Percentiles rank a stretch among this genome's conserved stretches.
Evolutionary conservation across 1,140 invertebrate species (phyloP).

Genomic region (Chionoecetes opilio): DNA sequence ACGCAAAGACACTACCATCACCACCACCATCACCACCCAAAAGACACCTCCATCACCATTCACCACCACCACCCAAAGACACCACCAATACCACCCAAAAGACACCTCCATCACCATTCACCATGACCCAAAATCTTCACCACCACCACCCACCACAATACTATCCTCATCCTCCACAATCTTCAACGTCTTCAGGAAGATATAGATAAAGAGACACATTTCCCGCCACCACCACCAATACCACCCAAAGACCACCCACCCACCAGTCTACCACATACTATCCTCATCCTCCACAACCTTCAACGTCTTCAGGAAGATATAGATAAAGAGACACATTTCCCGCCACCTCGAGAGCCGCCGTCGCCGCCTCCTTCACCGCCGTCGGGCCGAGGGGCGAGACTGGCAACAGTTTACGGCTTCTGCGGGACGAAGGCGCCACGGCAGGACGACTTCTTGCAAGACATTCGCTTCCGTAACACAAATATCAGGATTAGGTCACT

Average conservation of each 20-base stretch:
- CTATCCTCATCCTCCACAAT: not conserved
- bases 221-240: not conserved
- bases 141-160: not conserved
- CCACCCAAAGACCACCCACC: not conserved
- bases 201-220: not conserved
- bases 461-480: not conserved
- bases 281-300: not conserved
- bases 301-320: not conserved
- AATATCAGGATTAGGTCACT: not conserved
- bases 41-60: no score
- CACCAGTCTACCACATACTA: no score
- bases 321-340: no score
- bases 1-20: no score
- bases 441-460: not conserved
- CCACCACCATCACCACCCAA: not conserved
- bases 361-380: conserved; percentile 28
- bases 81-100: not conserved
- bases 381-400: not conserved
- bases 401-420: not conserved
- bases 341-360: not conserved
- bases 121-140: not conserved
- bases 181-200: not conserved
- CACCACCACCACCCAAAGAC: not conserved
- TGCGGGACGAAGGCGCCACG: not conserved
- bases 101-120: not conserved